Evolutionary conservation across 2,888 invertebrate genomes (phyloP).

Genomic region (Gortyna flavago): DNA sequence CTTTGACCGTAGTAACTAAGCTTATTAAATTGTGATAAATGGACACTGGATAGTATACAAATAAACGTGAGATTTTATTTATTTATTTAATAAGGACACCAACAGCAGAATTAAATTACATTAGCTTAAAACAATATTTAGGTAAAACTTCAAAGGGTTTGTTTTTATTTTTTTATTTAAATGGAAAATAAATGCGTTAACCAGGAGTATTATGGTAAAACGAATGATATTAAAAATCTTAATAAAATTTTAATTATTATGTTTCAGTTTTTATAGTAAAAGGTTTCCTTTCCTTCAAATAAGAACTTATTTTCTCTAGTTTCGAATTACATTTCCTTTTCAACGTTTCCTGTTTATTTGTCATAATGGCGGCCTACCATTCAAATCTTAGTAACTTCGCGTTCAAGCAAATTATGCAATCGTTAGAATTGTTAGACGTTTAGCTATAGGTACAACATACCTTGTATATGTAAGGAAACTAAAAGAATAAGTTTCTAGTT

Average conservation of each 20-base stretch:
- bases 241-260: neutral
- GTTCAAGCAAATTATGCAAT: slow-evolving; percentile 51
- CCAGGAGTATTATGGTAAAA: neutral
- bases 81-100: neutral
- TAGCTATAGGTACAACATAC: neutral
- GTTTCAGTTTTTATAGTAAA: neutral
- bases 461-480: slow-evolving; percentile 40
- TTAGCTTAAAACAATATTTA: neutral
- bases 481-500: slow-evolving; percentile 48
- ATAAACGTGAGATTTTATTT: neutral
- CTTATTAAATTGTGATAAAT: neutral
- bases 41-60: neutral
- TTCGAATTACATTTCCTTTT: slow-evolving; percentile 41
- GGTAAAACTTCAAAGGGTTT: neutral
- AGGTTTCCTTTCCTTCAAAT: neutral
- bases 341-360: slow-evolving; percentile 53
- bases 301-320: slow-evolving; percentile 28
- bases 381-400: slow-evolving; percentile 43
- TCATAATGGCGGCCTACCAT: slow-evolving; percentile 40
- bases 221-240: neutral
- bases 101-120: neutral
- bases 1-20: neutral
- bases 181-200: neutral
- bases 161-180: neutral
- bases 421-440: slow-evolving; percentile 44